Conservation (phyloP, 2,113 vertebrate species). For the Pipa parva region DNA sequence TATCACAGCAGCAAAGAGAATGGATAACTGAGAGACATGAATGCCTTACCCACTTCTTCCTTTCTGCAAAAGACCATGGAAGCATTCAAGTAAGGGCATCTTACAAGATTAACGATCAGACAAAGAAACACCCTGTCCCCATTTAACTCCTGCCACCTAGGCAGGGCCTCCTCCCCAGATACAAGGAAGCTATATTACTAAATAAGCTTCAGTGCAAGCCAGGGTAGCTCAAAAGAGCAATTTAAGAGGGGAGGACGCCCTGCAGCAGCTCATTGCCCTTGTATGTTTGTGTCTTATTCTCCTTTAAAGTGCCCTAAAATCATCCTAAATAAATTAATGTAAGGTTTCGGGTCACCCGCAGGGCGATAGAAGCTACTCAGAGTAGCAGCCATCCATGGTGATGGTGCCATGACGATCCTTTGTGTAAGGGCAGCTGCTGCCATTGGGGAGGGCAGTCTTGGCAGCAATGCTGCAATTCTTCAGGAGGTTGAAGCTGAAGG, state of each 20-base stretch:
- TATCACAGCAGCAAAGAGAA: slow-evolving; percentile 33
- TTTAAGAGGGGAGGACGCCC: slow-evolving; percentile 5
- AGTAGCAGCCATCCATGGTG: slow-evolving; percentile 87
- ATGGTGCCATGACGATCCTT: slow-evolving; percentile 73
- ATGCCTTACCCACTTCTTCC: neutral
- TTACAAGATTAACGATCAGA: slow-evolving; percentile 1
- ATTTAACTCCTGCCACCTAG: slow-evolving; percentile 5
- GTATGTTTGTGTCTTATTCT: slow-evolving; percentile 63
- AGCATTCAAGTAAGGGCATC: slow-evolving; percentile 13
- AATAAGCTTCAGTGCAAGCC: slow-evolving; percentile 30
- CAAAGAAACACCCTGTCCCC: neutral
- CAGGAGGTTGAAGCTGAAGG: slow-evolving; percentile 86
- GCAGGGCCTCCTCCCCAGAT: slow-evolving; percentile 1
- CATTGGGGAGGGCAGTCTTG: slow-evolving; percentile 69
- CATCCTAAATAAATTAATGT: slow-evolving; percentile 76
- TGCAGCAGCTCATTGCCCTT: slow-evolving; percentile 17
- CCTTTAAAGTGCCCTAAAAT: slow-evolving; percentile 78
- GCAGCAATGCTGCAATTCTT: slow-evolving; percentile 86
- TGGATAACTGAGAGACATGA: slow-evolving; percentile 13
- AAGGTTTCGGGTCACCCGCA: slow-evolving; percentile 66
- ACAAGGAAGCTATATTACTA: slow-evolving; percentile 32
- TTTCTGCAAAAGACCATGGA: slow-evolving; percentile 3
- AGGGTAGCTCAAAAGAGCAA: slow-evolving; percentile 19
- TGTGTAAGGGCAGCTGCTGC: slow-evolving; percentile 65
- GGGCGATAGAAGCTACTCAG: slow-evolving; percentile 65